Percentiles rank a stretch among this genome's conserved stretches.
phyloP scores from a whole-genome alignment of 2,113 vertebrate genomes.

The Gopherus flavomarginatus region DNA sequence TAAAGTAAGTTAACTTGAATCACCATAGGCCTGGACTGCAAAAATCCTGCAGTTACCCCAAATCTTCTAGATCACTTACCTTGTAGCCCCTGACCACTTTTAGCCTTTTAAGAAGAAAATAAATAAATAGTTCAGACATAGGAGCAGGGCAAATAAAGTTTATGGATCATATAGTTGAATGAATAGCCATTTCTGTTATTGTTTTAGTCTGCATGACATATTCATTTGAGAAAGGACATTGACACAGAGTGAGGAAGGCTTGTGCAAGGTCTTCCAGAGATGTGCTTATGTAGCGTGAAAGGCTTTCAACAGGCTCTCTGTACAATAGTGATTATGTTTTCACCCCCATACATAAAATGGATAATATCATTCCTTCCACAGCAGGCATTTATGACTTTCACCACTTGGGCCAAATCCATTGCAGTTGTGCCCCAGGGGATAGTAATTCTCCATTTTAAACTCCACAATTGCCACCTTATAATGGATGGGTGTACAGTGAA shows the following conservation, averaged over 20 bases:
- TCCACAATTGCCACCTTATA: not conserved
- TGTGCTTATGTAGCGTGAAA: not conserved
- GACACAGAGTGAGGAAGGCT: too few relatives aligned
- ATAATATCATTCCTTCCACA: not conserved
- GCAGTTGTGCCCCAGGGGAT: not conserved
- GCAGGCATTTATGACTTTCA: not conserved
- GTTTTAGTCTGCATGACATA: fast-evolving
- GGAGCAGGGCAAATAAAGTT: not conserved
- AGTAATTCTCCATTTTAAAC: not conserved
- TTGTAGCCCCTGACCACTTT: not conserved
- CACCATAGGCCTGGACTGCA: fast-evolving
- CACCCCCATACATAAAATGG: fast-evolving
- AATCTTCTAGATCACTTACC: not conserved
- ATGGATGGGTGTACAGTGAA: not conserved
- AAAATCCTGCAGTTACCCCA: fast-evolving
- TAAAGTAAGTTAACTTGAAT: fast-evolving
- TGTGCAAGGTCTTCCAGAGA: too few relatives aligned
- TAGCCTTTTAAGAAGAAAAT: not conserved
- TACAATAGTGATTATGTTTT: not conserved
- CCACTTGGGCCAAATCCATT: not conserved
- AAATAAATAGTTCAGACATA: fast-evolving
- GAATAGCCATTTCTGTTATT: not conserved
- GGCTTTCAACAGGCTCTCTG: not conserved
- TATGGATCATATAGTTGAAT: not conserved
- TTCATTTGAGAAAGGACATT: fast-evolving